Evolutionary conservation across 2,888 invertebrate species (phyloP).

Genomic region (Prosapia bicincta): DNA sequence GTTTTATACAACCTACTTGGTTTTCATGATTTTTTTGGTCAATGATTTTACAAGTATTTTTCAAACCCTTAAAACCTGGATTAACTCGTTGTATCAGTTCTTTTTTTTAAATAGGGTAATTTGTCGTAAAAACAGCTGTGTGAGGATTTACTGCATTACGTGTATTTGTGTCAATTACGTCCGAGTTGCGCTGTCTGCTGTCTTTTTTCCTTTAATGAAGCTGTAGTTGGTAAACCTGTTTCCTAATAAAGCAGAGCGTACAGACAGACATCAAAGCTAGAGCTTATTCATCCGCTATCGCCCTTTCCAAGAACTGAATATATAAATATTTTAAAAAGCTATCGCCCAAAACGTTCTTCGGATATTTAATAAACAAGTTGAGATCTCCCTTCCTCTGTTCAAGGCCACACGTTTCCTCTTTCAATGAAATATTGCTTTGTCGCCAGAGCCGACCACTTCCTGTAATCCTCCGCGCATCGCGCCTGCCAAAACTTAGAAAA

Average conservation of each 20-base stretch:
- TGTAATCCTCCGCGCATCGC: background rate
- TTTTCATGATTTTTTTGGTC: no score
- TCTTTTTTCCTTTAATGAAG: background rate
- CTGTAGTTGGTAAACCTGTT: background rate
- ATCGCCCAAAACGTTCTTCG: background rate
- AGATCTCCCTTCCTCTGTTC: background rate
- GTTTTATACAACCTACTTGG: no score
- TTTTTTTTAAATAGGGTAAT: no score
- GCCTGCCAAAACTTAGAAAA: background rate
- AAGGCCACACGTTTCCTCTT: background rate
- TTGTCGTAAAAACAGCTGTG: no score
- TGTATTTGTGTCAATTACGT: no score
- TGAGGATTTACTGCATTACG: no score
- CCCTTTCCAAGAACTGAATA: background rate
- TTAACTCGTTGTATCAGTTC: no score
- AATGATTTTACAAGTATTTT: no score
- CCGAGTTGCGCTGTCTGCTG: background rate
- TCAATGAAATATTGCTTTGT: background rate
- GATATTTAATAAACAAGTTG: background rate
- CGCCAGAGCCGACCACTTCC: background rate
- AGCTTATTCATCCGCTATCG: background rate
- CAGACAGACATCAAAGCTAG: background rate
- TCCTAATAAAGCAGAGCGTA: background rate
- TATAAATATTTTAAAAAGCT: conserved; percentile 2
- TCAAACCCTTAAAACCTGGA: no score